Base-by-base conservation (phyloP, 2,888 invertebrate genomes). In the Taenaris catops region DNA sequence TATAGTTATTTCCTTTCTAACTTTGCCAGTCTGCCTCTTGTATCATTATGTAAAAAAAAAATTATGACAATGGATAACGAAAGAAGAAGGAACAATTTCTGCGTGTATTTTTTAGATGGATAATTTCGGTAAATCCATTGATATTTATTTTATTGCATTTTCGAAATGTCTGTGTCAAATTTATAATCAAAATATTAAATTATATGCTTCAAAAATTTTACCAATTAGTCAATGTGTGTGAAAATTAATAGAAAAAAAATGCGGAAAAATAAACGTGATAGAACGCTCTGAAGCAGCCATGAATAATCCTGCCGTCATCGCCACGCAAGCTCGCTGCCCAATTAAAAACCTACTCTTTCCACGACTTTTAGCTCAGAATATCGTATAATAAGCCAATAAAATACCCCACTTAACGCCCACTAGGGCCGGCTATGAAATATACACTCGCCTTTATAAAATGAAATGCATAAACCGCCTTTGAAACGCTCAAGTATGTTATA, bases 301-400 rank as follows among this genome's bases (percentile, higher is more conserved):
- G 84, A 86, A 86, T 86, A 83, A 86, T 75, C 73, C 75, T 55
- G 60, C 75, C 79, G 84, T 86, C 86, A 84, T 63, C 58, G 55
- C 69, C 86, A 86, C 75, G 78, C 84, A 68, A 80, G 72, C 73
- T 68, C 67, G 55, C 66, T 67, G 78, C 78, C 81, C 83, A 86
- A 84, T 84, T 86, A 84, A 86, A 86, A 84, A 78, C 80, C 73
- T 81, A 79, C 86, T 84, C 84, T 80, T 81, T 84, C 78, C 79
- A 78, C 79, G 72, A 86, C 80, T 84, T 84, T 84, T 79, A 86
- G 83, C 84, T 86, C 83, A 84, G 84, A 80, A 83, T 84, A 81
- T 86, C 81, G 84, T 79, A 86, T 86, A 86, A 86, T 86, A 86
- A 81, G 78, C 81, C 84, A 70, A 84, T 86, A 86, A 86, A 86